phyloP scores from a whole-genome alignment of 2,797 vertebrate genomes.

The Enteromius paludinosus region DNA sequence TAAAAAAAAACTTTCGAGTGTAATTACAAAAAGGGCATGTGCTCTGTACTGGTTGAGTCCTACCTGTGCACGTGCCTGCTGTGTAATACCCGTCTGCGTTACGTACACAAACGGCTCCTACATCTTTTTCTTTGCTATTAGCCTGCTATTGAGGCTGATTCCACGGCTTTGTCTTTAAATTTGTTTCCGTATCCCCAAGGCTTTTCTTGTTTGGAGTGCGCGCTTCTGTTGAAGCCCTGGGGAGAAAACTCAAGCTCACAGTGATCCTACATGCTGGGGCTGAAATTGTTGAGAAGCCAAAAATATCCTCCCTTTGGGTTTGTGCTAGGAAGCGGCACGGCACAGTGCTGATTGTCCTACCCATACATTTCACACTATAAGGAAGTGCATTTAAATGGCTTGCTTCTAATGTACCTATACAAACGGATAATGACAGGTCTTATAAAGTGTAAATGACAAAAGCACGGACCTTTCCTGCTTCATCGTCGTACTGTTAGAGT shows the following conservation, averaged over 20 bases:
- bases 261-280: conserved; percentile 61
- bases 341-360: conserved; percentile 35
- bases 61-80: neutral
- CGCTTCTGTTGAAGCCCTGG: conserved; percentile 46
- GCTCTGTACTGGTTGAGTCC: no score
- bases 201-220: conserved; percentile 49
- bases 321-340: conserved; percentile 46
- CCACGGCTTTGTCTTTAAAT: conserved; percentile 24
- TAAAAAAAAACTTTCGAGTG: no score
- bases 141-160: conserved; percentile 5
- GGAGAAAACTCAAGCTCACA: conserved; percentile 58
- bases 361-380: conserved; percentile 10
- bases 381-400: conserved; percentile 47
- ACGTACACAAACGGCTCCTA: neutral
- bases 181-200: conserved; percentile 42
- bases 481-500: conserved; percentile 20
- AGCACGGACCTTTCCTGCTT: conserved; percentile 34
- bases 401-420: conserved; percentile 50
- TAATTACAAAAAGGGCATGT: no score
- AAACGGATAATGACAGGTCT: conserved; percentile 57
- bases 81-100: neutral
- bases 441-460: conserved; percentile 57
- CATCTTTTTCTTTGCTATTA: conserved; percentile 4
- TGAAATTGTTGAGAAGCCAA: conserved; percentile 65
- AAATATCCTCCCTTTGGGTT: conserved; percentile 69